Evolutionary conservation across 2,113 vertebrate species (phyloP).

Genomic region (Caloenas nicobarica): DNA sequence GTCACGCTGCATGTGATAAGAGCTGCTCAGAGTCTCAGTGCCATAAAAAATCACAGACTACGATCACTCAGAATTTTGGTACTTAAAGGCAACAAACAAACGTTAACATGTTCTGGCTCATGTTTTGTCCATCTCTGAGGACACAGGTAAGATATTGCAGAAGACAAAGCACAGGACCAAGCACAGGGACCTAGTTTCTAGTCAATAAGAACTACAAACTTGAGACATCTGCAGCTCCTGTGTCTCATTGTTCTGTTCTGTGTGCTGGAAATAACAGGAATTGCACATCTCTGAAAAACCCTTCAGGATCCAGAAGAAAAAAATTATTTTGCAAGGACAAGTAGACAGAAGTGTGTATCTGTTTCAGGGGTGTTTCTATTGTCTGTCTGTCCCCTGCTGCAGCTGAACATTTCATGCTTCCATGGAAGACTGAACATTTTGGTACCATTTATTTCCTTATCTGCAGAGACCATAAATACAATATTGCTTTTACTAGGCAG

Average conservation of each 20-base stretch:
- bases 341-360: not conserved
- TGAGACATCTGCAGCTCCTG: not conserved
- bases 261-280: not conserved
- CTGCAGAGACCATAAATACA: slow-evolving; percentile 39
- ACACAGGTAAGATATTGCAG: not conserved
- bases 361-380: not conserved
- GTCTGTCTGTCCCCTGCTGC: slow-evolving; percentile 1
- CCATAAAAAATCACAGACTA: not conserved
- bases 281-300: not conserved
- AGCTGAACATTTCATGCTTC: slow-evolving; percentile 29
- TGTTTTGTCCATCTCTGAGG: not conserved
- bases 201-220: not conserved
- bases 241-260: not conserved
- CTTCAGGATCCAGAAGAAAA: not conserved
- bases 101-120: not conserved
- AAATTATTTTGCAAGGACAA: not conserved
- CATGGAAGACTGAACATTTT: slow-evolving; percentile 30
- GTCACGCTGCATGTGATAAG: not conserved
- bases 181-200: not conserved
- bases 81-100: not conserved
- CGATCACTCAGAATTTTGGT: not conserved
- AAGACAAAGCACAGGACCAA: not conserved
- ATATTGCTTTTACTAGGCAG: slow-evolving; percentile 41
- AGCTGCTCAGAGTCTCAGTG: not conserved
- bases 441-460: slow-evolving; percentile 47